Conservation (phyloP, 2,797 vertebrate genomes). For the Alexandromys oeconomus region DNA sequence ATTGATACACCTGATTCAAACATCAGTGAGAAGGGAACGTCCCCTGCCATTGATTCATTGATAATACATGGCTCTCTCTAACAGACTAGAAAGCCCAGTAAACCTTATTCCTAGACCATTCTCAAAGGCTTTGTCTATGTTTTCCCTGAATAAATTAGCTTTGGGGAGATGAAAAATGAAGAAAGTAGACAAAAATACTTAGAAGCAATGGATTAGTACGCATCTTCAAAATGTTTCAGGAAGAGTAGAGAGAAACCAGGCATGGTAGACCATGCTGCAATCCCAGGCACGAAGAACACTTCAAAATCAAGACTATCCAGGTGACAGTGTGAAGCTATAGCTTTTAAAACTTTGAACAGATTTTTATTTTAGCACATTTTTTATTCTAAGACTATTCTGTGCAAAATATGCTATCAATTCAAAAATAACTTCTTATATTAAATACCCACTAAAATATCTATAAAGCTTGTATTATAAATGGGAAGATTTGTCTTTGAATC, state of each 20-base stretch:
- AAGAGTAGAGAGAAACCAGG: neutral
- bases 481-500: constrained; percentile 24
- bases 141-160: neutral
- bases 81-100: neutral
- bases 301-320: neutral
- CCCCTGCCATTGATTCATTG: neutral
- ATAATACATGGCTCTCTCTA: neutral
- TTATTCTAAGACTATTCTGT: neutral
- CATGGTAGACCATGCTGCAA: too few relatives aligned
- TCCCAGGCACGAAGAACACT: too few relatives aligned
- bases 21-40: neutral
- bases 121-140: constrained; percentile 14
- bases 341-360: neutral
- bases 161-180: neutral
- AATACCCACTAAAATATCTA: neutral
- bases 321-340: neutral
- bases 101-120: neutral
- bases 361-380: neutral
- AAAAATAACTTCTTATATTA: neutral
- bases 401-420: neutral
- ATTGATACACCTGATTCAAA: neutral
- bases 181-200: neutral
- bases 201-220: neutral
- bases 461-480: neutral
- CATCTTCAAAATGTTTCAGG: neutral